Conservation (phyloP, 1,140 invertebrate species). For the Lordiphosa mommai region DNA sequence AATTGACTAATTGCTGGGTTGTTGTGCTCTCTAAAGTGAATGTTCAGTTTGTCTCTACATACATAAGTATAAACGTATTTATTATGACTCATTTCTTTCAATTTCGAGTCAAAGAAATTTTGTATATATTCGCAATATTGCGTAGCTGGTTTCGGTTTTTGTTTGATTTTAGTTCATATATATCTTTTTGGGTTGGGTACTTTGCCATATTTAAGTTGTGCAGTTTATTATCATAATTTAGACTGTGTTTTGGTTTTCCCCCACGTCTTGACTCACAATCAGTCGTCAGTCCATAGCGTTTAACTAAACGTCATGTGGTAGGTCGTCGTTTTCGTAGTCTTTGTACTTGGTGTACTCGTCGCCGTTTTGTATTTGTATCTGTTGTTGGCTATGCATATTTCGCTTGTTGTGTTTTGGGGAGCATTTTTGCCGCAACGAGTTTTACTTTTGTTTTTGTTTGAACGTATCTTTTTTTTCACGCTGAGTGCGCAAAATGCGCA, state of each 20-base stretch:
- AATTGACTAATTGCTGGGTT: constrained; percentile 56
- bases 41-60: neutral
- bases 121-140: constrained; percentile 28
- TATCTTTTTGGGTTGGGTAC: neutral
- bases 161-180: neutral
- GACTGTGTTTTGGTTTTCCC: constrained; percentile 11
- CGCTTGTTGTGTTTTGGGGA: constrained; percentile 31
- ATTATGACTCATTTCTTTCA: constrained; percentile 18
- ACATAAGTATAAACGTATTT: neutral
- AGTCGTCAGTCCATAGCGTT: constrained; percentile 2
- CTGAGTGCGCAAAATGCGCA: constrained; percentile 76
- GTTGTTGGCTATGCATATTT: constrained; percentile 32
- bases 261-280: constrained; percentile 7
- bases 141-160: constrained; percentile 16
- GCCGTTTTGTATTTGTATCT: constrained; percentile 11
- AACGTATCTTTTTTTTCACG: constrained; percentile 52
- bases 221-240: constrained; percentile 50
- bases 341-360: constrained; percentile 8
- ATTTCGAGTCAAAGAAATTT: constrained; percentile 16
- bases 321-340: constrained; percentile 27
- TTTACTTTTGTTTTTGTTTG: constrained; percentile 50
- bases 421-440: constrained; percentile 40
- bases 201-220: constrained; percentile 19
- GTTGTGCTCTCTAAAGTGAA: constrained; percentile 16
- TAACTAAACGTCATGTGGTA: constrained; percentile 53